A percentile compares a stretch with the other conserved stretches of the same genome.
Evolutionary conservation across 92 coral and sea anemone species (phyloP).

Genomic region (Porites evermanni): DNA sequence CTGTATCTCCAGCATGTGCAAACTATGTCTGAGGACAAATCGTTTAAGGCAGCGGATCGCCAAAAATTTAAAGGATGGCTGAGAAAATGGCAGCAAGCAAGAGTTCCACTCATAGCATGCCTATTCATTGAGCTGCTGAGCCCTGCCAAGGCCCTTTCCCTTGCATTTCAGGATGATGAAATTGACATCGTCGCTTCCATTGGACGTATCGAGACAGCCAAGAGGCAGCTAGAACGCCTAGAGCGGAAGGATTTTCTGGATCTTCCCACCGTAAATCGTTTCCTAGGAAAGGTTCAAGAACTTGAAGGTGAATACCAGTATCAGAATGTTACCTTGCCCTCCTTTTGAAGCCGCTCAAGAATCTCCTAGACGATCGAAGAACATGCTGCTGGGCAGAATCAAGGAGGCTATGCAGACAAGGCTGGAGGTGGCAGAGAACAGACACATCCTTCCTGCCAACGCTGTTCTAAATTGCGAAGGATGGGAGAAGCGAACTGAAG

Average conservation of each 20-base stretch:
- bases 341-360: conserved; percentile 54
- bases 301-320: conserved; percentile 58
- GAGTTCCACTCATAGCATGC: conserved; percentile 57
- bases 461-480: conserved; percentile 68
- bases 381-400: conserved; percentile 50
- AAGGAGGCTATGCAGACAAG: conserved; percentile 70
- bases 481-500: conserved; percentile 66
- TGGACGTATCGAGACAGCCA: conserved; percentile 51
- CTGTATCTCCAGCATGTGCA: conserved; percentile 72
- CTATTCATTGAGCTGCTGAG: conserved; percentile 67
- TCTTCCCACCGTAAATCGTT: conserved; percentile 67
- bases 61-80: conserved; percentile 77
- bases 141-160: conserved; percentile 68
- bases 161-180: conserved; percentile 61
- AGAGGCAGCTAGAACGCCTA: conserved; percentile 64
- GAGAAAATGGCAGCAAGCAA: conserved; percentile 54
- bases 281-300: conserved; percentile 65
- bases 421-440: conserved; percentile 70
- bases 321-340: conserved; percentile 65
- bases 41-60: conserved; percentile 74
- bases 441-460: conserved; percentile 42
- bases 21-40: conserved; percentile 65
- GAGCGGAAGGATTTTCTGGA: conserved; percentile 46
- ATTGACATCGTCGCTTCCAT: conserved; percentile 55
- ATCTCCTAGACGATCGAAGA: conserved; percentile 40